phyloP scores from a whole-genome alignment of 2,888 invertebrate species.

The Sarcophaga variegata region DNA sequence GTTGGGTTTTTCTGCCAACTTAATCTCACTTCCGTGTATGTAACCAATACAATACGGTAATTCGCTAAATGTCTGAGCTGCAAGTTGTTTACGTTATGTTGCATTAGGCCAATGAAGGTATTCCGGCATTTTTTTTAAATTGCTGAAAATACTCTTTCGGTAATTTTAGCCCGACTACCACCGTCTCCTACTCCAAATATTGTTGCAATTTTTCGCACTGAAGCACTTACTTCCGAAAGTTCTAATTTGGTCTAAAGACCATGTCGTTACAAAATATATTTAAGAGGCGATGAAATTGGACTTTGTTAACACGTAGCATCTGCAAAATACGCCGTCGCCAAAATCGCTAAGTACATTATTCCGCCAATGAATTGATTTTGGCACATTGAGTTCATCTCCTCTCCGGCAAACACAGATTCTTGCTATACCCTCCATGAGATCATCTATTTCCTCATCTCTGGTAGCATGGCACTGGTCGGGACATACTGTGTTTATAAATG shows the following conservation, averaged over 20 bases:
- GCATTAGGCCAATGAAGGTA: too few relatives aligned
- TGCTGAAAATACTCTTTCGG: too few relatives aligned
- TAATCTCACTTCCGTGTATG: too few relatives aligned
- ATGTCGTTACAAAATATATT: constrained; percentile 8
- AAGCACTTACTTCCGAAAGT: neutral
- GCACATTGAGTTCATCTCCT: neutral
- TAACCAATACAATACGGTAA: too few relatives aligned
- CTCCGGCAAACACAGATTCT: neutral
- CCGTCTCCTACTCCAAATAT: too few relatives aligned
- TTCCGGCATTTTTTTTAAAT: too few relatives aligned
- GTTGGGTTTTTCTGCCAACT: too few relatives aligned
- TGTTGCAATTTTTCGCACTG: too few relatives aligned
- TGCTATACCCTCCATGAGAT: constrained; percentile 23
- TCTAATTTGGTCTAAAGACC: neutral
- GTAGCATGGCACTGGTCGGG: neutral
- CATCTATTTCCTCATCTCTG: constrained; percentile 5
- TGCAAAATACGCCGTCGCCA: neutral
- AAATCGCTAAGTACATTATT: neutral
- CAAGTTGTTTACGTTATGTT: too few relatives aligned
- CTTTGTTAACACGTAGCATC: constrained; percentile 28
- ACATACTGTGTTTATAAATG: constrained; percentile 12
- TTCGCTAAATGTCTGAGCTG: too few relatives aligned
- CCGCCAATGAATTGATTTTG: constrained; percentile 21
- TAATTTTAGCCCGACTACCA: too few relatives aligned
- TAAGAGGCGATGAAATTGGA: constrained; percentile 1